phyloP scores from a whole-genome alignment of 2,113 vertebrate species.

The Bungarus multicinctus region DNA sequence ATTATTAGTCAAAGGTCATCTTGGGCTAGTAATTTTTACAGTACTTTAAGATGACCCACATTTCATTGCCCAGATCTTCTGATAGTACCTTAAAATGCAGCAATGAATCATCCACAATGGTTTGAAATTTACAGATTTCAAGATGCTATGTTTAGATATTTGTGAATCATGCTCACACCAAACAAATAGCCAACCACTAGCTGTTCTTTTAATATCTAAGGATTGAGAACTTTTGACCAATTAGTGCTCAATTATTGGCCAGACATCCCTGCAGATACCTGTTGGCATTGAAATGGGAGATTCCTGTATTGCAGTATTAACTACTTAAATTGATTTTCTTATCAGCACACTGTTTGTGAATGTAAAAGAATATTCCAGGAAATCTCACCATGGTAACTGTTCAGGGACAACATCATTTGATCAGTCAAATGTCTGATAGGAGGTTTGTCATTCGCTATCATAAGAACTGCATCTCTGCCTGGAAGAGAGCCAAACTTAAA shows the following conservation, averaged over 20 bases:
- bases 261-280: background rate
- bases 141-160: background rate
- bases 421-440: background rate
- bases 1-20: background rate
- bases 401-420: background rate
- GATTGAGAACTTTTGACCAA: background rate
- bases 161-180: background rate
- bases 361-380: background rate
- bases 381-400: background rate
- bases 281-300: background rate
- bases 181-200: background rate
- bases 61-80: background rate
- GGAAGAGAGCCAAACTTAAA: background rate
- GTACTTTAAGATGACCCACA: background rate
- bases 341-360: background rate
- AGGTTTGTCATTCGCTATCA: background rate
- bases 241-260: background rate
- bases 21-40: background rate
- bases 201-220: background rate
- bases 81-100: background rate
- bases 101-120: background rate
- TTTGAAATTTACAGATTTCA: background rate
- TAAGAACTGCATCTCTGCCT: background rate
- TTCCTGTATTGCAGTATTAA: background rate
- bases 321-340: background rate